Base-by-base conservation (phyloP, 1,140 invertebrate species). In the Hylyphantes graminicola region DNA sequence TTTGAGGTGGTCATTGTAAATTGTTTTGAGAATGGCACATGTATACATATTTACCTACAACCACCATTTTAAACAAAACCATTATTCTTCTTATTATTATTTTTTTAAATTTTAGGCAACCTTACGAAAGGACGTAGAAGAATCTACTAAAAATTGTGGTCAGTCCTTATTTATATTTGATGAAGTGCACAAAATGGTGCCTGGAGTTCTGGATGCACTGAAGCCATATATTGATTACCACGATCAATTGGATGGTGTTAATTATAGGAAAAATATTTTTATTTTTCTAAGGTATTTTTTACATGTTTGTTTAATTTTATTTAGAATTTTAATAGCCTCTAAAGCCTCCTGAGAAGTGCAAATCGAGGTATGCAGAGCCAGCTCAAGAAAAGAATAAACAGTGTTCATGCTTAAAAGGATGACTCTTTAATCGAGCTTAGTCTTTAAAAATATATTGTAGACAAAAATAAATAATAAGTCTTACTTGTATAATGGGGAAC, bases 151-250 rank as follows among this genome's bases (percentile, higher is more conserved):
- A 59, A 87, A 88, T 10, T 99, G 97, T 91, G 90, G 92, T 11
- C 90, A 91, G 70, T 94, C 95, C 0, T 87, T 99, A 53, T 98
- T 99, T 89, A 94, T 99, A 86, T 98, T 99, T 91, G 98, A 99
- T 91, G 98, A 99, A 92, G 94, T 98, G 9, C 96, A 99, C 89
- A 97, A 98, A 90, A 96, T 98, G 92, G 95, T 96, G 9, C 88
- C 92, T 19, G 93, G 93, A 15, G 88, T 98, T 12, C 91, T 99
- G 17, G 94, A 98, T 89, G 92, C 92, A 12, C 91, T 99, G 21
- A 95, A 95, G 88, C 95, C 96, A 13, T 94, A 97, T 89, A 88
- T 98, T n/a, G 97, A 99, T 90, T 95, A 96, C 88, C 92, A 96
- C 89, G 90, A 92, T 72, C 87, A 89, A 74, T 90, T 94, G 7